Conservation (phyloP, 2,888 invertebrate species). For the Erannis defoliaria region DNA sequence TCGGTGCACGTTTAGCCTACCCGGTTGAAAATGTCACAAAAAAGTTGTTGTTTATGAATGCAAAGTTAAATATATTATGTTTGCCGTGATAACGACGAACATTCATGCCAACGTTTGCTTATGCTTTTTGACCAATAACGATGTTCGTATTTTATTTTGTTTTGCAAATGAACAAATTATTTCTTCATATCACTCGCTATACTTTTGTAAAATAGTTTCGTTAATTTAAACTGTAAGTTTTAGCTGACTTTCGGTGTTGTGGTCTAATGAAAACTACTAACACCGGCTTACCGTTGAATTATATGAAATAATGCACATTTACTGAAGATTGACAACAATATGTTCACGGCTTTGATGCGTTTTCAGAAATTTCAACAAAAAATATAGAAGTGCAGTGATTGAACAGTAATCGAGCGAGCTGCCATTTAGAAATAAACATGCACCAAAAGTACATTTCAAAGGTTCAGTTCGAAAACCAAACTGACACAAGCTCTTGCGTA, state of each 20-base stretch:
- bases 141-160: not conserved
- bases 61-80: not conserved
- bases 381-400: slow-evolving; percentile 59
- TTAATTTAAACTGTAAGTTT: slow-evolving; percentile 49
- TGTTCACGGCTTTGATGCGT: slow-evolving; percentile 53
- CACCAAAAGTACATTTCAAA: slow-evolving; percentile 36
- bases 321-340: slow-evolving; percentile 13
- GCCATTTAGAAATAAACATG: slow-evolving; percentile 35
- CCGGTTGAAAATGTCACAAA: not conserved
- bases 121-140: slow-evolving; percentile 3
- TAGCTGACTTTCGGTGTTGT: slow-evolving; percentile 39
- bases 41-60: not conserved
- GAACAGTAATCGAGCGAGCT: slow-evolving; percentile 51
- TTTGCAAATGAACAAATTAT: slow-evolving; percentile 2
- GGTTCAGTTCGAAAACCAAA: slow-evolving; percentile 39
- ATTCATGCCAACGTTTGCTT: not conserved
- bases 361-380: slow-evolving; percentile 68
- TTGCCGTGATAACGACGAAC: not conserved
- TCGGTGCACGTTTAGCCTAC: slow-evolving; percentile 2
- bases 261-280: slow-evolving; percentile 22
- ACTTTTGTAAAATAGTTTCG: not conserved
- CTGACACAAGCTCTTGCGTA: slow-evolving; percentile 37
- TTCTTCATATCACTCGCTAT: not conserved
- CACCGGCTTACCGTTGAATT: slow-evolving; percentile 13
- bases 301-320: slow-evolving; percentile 6